These are phyloP conservation scores for Leptoclinus maculatus DNA, from an alignment of 2,797 vertebrate genomes.

Conservation along the genomic window DNA sequence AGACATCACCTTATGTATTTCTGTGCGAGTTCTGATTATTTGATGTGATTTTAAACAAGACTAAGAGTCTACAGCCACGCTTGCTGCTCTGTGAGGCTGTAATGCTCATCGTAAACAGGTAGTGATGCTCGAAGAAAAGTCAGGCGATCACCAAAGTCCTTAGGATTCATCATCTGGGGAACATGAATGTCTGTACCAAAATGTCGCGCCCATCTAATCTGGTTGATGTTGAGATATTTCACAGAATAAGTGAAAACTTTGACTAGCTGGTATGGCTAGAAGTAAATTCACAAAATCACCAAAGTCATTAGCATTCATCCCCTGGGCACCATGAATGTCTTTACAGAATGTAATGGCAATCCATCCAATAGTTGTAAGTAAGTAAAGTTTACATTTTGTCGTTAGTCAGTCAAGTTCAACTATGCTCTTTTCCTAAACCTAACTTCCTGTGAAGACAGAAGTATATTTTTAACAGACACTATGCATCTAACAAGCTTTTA, in stretches of 20 bases:
- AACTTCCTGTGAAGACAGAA: no score
- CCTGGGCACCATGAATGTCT: not conserved
- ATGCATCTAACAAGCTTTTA: no score
- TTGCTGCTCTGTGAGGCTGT: constrained; percentile 3
- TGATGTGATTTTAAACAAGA: not conserved
- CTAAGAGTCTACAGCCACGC: not conserved
- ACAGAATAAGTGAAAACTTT: not conserved
- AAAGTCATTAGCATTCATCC: not conserved
- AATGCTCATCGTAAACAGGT: not conserved
- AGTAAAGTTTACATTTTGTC: no score
- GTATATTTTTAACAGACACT: no score
- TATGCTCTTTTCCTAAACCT: no score
- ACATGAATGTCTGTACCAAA: not conserved
- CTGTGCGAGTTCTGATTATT: not conserved
- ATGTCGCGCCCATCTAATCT: no score
- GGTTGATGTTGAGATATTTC: not conserved
- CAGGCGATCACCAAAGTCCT: not conserved
- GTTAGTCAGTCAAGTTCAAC: no score
- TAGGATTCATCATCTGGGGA: not conserved
- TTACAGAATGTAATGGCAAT: not conserved
- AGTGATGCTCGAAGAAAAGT: not conserved
- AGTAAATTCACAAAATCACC: not conserved
- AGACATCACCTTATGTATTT: not conserved
- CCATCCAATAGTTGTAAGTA: not conserved
- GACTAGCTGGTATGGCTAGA: not conserved